Conservation (phyloP, 2,888 invertebrate species). For the Drosophila kuntzei region DNA sequence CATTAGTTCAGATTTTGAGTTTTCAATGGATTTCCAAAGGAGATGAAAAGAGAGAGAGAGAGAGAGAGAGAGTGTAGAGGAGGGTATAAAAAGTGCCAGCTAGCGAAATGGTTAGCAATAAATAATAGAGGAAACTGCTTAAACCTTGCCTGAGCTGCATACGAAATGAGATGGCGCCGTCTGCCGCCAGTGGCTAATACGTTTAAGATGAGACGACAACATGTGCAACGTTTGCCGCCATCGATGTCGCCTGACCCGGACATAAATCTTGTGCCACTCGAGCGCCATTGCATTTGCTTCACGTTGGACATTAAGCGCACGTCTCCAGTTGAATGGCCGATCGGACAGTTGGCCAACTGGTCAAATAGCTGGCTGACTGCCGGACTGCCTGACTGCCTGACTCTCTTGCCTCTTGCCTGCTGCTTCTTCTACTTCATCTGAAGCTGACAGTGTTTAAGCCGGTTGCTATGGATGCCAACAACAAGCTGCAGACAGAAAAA, state of each 20-base stretch:
- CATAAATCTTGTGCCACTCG: conserved; percentile 61
- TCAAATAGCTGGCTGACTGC: neutral
- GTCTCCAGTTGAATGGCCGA: conserved; percentile 56
- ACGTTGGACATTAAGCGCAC: conserved; percentile 74
- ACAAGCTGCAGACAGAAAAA: conserved; percentile 18
- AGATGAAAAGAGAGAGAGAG: neutral
- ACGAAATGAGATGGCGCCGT: conserved; percentile 65
- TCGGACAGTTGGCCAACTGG: conserved; percentile 33
- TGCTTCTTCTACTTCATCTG: conserved; percentile 8
- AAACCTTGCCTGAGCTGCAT: conserved; percentile 76
- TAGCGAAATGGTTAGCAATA: conserved; percentile 71
- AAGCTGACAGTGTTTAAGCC: conserved; percentile 70
- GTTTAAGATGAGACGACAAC: conserved; percentile 82
- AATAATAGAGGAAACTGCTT: conserved; percentile 78
- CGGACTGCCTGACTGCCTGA: neutral
- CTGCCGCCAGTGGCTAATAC: conserved; percentile 67
- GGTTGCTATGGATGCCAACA: conserved; percentile 28
- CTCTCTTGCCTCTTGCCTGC: neutral
- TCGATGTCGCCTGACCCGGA: conserved; percentile 58
- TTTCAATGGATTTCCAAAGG: conserved; percentile 64
- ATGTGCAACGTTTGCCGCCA: conserved; percentile 75
- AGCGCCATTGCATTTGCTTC: conserved; percentile 36
- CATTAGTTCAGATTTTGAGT: conserved; percentile 77
- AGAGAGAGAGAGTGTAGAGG: neutral
- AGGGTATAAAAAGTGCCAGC: conserved; percentile 43